Conservation (phyloP, 2,888 invertebrate genomes). For the Bellardia pandia region DNA sequence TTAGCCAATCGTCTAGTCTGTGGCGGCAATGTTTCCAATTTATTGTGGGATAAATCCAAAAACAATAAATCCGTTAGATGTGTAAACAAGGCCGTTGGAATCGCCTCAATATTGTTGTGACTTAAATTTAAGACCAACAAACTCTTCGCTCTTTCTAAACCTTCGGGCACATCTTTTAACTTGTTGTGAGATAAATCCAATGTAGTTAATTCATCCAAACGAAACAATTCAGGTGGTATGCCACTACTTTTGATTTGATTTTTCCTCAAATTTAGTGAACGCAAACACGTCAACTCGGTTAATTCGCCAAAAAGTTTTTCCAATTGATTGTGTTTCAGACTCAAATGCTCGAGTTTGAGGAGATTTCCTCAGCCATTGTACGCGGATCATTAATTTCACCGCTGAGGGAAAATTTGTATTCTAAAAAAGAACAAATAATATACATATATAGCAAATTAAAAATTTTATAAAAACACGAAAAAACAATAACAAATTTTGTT, state of each 20-base stretch:
- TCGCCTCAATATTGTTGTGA: constrained; percentile 95
- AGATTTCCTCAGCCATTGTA: constrained; percentile 98
- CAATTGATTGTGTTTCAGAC: constrained; percentile 94
- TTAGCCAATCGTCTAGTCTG: constrained; percentile 97
- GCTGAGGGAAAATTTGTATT: constrained; percentile 94
- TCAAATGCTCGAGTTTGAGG: constrained; percentile 96
- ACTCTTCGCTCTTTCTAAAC: constrained; percentile 95
- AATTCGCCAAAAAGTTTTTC: constrained; percentile 97
- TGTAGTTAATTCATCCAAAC: constrained; percentile 96
- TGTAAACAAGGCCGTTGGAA: constrained; percentile 97
- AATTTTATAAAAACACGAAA: neutral
- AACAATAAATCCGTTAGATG: constrained; percentile 97
- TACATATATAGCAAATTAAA: constrained; percentile 6
- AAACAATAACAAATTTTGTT: constrained; percentile 71
- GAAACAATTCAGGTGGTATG: constrained; percentile 96
- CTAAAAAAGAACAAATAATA: constrained; percentile 84
- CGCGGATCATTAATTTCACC: constrained; percentile 97
- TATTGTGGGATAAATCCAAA: constrained; percentile 96
- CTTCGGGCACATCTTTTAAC: constrained; percentile 97
- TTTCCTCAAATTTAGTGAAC: constrained; percentile 96
- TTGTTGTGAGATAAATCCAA: constrained; percentile 98
- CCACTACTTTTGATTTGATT: constrained; percentile 97
- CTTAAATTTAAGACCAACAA: constrained; percentile 98
- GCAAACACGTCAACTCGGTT: constrained; percentile 93
- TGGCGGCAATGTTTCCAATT: constrained; percentile 97